Evolutionary conservation across 2,888 invertebrate genomes (phyloP).

Genomic region (Danaus chrysippus): DNA sequence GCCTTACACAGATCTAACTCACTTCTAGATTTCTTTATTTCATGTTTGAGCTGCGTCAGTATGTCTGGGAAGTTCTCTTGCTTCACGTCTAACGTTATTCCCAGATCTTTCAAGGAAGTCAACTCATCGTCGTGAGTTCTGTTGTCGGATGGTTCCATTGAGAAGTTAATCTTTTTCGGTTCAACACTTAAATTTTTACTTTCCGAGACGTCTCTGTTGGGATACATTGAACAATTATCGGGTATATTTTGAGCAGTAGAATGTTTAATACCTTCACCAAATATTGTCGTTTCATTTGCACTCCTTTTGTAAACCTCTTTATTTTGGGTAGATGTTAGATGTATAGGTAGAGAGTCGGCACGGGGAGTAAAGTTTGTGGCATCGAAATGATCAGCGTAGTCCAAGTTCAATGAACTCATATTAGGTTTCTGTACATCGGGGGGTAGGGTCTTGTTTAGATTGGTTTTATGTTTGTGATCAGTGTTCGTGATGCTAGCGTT

Average conservation of each 20-base stretch:
- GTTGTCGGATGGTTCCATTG: constrained; percentile 60
- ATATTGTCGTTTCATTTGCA: constrained; percentile 66
- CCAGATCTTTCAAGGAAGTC: constrained; percentile 74
- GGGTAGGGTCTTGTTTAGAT: constrained; percentile 55
- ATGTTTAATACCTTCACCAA: constrained; percentile 50
- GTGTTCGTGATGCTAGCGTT: constrained; percentile 50
- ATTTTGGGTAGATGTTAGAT: constrained; percentile 65
- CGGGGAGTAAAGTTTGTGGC: constrained; percentile 52
- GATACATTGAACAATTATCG: constrained; percentile 73
- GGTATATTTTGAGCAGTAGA: constrained; percentile 54
- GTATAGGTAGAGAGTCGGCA: constrained; percentile 64
- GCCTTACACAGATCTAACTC: constrained; percentile 77
- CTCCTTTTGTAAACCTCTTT: constrained; percentile 65
- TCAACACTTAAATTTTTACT: constrained; percentile 62
- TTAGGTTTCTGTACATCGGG: constrained; percentile 56
- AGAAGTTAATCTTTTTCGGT: constrained; percentile 72
- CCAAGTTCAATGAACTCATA: constrained; percentile 64
- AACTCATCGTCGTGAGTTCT: constrained; percentile 62
- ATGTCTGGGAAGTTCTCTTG: constrained; percentile 70
- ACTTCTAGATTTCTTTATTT: constrained; percentile 76
- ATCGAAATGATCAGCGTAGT: constrained; percentile 56
- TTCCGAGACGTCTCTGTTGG: constrained; percentile 64
- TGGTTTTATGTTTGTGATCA: constrained; percentile 46
- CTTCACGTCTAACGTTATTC: constrained; percentile 68
- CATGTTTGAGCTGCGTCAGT: constrained; percentile 66